Evolutionary conservation across 1,140 invertebrate species (phyloP), one percentile per base, ranked within the genome.

Genomic region (Drosophila ficusphila): DNA sequence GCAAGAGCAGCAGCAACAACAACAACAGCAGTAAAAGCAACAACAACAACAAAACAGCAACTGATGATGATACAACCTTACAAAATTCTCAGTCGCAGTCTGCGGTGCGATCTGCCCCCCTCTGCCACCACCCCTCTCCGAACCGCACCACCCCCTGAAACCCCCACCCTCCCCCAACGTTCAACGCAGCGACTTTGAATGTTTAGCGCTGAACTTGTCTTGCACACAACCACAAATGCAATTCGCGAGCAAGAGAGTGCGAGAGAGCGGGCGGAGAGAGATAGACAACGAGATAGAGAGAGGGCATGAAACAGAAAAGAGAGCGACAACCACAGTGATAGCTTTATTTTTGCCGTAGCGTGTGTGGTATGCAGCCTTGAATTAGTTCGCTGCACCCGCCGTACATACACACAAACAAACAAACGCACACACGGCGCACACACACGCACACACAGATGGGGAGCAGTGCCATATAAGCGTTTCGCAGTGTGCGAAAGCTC

Each of bases 321-420:
- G 31, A 16, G 47, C 62, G 60, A 74, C 61, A 62, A 81, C 88
- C 38, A 86, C 81, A 88, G 31, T 60, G 73, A 86, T 60, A 81
- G 81, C 81, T 86, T 86, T 86, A 86, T 86, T 88, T 86, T 86
- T 81, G 81, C 81, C 64, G 61, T 68, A 67, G 25, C 64, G 64
- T 67, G 83, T 89, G 82, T 90, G 88, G 88, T 90, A 90, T 90
- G 89, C 82, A 90, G 89, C 89, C 89, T 90, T 90, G 89, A 90
- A 90, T 90, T 90, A 90, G 89, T 90, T 90, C 89, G 89, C 82
- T 90, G 89, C 89, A 90, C 89, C 90, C 89, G 89, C 62, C 77
- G 64, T 52, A 54, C 52, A 72, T 39, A 72, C 76, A 73, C 14
- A 48, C 70, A 83, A 42, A 82, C 54, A 72, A 41, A 54, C 54